Evolutionary conservation across 2,113 vertebrate species (phyloP).

Genomic region (Monopterus albus): DNA sequence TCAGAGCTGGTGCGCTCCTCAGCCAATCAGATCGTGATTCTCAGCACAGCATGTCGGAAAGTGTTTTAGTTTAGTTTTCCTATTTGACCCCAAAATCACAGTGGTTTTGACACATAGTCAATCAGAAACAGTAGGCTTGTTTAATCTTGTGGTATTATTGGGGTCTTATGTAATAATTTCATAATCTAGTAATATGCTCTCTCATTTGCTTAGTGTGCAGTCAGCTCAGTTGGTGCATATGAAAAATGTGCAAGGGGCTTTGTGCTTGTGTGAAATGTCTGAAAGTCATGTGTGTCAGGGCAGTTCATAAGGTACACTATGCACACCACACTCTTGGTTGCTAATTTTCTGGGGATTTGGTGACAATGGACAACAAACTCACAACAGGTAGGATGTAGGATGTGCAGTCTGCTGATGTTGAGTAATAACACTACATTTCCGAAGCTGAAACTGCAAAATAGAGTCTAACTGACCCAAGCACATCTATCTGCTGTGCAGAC

Average conservation of each 20-base stretch:
- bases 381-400: not conserved
- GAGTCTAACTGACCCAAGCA: not conserved
- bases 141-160: not conserved
- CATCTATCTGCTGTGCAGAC: not conserved
- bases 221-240: too few relatives aligned
- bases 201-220: too few relatives aligned
- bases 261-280: too few relatives aligned
- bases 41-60: constrained; percentile 42
- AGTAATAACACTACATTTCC: not conserved
- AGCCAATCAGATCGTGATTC: constrained; percentile 76
- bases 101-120: not conserved
- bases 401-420: not conserved
- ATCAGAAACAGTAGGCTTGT: not conserved
- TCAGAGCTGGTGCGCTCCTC: constrained; percentile 54
- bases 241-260: too few relatives aligned
- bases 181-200: too few relatives aligned
- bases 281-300: too few relatives aligned
- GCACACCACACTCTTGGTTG: too few relatives aligned
- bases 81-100: not conserved
- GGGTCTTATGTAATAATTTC: constrained; percentile 16
- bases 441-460: constrained; percentile 1
- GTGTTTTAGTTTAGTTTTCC: constrained; percentile 20
- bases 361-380: not conserved
- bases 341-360: not conserved
- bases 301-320: too few relatives aligned